These are phyloP conservation scores for Poecilobothrus nobilitatus DNA, from an alignment of 2,888 invertebrate species.

Conservation along the genomic window DNA sequence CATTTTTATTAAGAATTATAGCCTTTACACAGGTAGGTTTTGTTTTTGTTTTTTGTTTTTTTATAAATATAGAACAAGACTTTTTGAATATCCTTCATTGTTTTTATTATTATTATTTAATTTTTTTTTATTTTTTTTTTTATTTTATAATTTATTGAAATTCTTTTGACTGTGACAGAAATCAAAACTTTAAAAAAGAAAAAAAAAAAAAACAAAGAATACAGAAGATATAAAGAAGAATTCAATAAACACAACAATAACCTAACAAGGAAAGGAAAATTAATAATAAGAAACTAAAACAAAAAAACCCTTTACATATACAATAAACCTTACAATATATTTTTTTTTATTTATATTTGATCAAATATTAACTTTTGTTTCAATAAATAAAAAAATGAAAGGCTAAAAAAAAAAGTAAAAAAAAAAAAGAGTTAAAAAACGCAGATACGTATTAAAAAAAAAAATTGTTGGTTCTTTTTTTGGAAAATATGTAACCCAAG, in stretches of 20 bases:
- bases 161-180: conserved; percentile 2
- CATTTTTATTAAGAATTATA: no score
- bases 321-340: background rate
- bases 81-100: no score
- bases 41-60: no score
- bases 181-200: background rate
- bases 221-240: background rate
- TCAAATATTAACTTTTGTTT: conserved; percentile 6
- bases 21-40: no score
- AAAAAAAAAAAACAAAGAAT: background rate
- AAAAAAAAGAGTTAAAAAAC: background rate
- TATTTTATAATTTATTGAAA: background rate
- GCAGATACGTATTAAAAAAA: background rate
- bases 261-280: background rate
- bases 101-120: no score
- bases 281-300: no score
- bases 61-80: no score
- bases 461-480: background rate
- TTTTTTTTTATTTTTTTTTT: background rate
- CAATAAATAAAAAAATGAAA: conserved; percentile 1
- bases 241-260: background rate
- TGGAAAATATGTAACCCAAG: background rate
- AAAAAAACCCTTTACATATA: no score
- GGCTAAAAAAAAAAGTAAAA: background rate
- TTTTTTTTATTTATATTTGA: conserved; percentile 6